Base-by-base conservation (phyloP, 2,113 vertebrate species). In the Fregetta grallaria region DNA sequence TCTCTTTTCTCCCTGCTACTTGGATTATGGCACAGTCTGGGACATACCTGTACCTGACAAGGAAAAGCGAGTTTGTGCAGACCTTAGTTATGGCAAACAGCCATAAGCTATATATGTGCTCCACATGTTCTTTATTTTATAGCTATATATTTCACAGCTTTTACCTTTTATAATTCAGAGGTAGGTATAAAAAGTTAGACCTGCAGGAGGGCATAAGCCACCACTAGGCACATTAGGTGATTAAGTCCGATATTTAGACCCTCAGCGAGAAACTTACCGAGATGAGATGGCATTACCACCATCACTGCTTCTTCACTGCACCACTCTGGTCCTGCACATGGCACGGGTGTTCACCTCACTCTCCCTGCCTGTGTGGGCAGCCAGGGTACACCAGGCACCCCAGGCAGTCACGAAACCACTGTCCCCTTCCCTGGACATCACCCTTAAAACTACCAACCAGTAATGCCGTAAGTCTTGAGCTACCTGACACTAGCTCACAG, bases 91-190 rank as follows among this genome's bases (percentile, higher is more conserved):
- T 52, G 72, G 47, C 55, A 89, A 66, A 77, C 61, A 92, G 82
- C 50, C 50, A 67, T 55, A 63, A 96, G 50, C n/a, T 70, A 3
- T 74, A 38, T 79, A 32, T 30, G 50, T 65, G 50, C 26, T 42
- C 55, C 86, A 88, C 32, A 15, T 49, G 59, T 18, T 91, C 68
- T 95, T 80, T 77, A 53, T 90, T 95, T 88, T 80, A 86, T 50
- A 92, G 55, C 68, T 59, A 12, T 67, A 25, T 90, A 86, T 92
- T 91, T 88, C 76, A 90, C 74, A 74, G 44, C 90, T 80, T 88
- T 94, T 88, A 53, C 65, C 67, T 88, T 88, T 95, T 86, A 63
- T 79, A 18, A 4, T 90, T 93, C 88, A 84, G 59, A 92, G 66
- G 71, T 47, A 74, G 32, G 49, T 34, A 50, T 81, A 94, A 95